A percentile compares a stretch with the other conserved stretches of the same genome.
phyloP scores from a whole-genome alignment of 1,140 invertebrate species.

The Cydia pomonella region DNA sequence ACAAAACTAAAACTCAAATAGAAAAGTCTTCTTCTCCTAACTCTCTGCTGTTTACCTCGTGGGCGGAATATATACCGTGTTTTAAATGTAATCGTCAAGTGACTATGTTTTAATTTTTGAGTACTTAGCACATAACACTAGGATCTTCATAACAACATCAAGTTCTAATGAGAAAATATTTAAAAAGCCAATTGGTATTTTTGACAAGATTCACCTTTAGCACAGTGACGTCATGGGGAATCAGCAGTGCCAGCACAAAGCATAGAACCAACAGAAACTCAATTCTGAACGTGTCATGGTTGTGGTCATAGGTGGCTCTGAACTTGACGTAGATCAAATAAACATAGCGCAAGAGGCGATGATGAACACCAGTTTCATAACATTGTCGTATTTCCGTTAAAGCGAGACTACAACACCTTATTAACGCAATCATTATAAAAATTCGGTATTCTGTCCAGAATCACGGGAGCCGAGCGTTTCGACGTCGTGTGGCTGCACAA shows the following conservation, averaged over 20 bases:
- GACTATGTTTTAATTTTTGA: too few species aligned
- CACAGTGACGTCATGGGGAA: constrained; percentile 97
- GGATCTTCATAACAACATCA: too few species aligned
- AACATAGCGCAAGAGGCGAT: constrained; percentile 92
- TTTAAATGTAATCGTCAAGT: too few species aligned
- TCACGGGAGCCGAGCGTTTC: constrained; percentile 93
- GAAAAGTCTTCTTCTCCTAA: too few species aligned
- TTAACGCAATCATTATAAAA: not conserved
- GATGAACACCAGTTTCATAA: constrained; percentile 99
- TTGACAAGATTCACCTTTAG: constrained; percentile 88
- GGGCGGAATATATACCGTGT: too few species aligned
- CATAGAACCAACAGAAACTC: constrained; percentile 97
- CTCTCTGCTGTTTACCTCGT: too few species aligned
- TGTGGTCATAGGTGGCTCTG: constrained; percentile 98
- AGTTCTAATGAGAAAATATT: too few species aligned
- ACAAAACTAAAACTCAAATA: too few species aligned
- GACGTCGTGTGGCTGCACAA: constrained; percentile 98
- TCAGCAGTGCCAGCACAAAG: constrained; percentile 91
- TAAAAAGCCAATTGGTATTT: constrained; percentile 33
- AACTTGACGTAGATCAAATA: constrained; percentile 99
- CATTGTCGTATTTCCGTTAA: constrained; percentile 82
- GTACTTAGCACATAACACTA: too few species aligned
- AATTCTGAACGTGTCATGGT: constrained; percentile 99
- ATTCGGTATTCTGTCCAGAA: constrained; percentile 72
- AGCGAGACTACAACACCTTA: too few species aligned